Percentiles rank a stretch among this genome's conserved stretches.
These are phyloP conservation scores for Sebastes cheni DNA, from an alignment of 2,797 vertebrate species.

Conservation along the genomic window DNA sequence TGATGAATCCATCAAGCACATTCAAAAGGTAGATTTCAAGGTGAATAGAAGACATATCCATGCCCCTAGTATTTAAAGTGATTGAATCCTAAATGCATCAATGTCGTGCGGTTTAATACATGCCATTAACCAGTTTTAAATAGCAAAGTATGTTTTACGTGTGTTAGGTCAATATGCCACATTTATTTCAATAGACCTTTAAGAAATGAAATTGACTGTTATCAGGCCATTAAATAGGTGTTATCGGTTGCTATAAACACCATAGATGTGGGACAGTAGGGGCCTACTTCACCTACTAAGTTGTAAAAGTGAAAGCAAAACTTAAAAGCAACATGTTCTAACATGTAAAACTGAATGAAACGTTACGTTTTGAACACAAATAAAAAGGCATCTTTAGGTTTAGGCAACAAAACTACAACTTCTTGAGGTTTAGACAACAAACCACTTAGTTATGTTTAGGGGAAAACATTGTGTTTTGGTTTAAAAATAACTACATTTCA, in stretches of 20 bases:
- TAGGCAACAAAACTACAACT: no score
- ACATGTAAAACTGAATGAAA: background rate
- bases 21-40: background rate
- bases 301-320: no score
- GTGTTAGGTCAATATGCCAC: background rate
- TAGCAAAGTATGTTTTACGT: background rate
- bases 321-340: no score
- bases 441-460: no score
- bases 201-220: background rate
- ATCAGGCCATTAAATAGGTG: background rate
- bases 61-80: background rate
- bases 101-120: background rate
- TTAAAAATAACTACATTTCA: background rate
- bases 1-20: background rate
- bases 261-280: no score
- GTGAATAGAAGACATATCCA: background rate
- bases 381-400: background rate
- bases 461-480: no score
- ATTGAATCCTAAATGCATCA: background rate
- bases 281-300: no score
- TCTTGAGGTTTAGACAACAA: no score
- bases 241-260: background rate
- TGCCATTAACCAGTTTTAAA: background rate
- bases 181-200: background rate
- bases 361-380: no score